Evolutionary conservation across 2,797 vertebrate genomes (phyloP).

Genomic region (Columba guinea): DNA sequence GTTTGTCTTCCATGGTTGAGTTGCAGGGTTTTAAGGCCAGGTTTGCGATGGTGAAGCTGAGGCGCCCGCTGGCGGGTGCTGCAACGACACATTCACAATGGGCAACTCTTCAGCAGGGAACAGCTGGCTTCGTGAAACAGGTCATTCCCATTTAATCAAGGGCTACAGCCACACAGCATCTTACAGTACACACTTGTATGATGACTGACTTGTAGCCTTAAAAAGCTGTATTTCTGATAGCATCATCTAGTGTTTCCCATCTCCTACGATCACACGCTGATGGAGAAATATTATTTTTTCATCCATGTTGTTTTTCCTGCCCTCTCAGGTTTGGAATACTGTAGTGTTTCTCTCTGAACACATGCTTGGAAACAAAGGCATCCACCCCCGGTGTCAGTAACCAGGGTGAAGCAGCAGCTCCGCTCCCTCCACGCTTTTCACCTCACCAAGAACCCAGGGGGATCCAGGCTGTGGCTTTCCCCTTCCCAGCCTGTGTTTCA

Average conservation of each 20-base stretch:
- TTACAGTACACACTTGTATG: neutral
- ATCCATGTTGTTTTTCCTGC: accelerated
- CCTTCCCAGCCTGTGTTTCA: neutral
- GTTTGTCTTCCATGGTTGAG: neutral
- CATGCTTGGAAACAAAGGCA: neutral
- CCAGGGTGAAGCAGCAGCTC: neutral
- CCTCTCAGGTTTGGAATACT: neutral
- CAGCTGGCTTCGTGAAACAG: neutral
- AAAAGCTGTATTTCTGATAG: neutral
- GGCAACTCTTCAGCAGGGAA: constrained; percentile 6
- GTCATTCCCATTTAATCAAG: neutral
- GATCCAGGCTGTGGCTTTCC: neutral
- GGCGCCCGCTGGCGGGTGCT: neutral
- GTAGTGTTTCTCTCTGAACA: neutral
- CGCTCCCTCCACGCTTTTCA: neutral
- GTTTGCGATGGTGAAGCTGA: constrained; percentile 29
- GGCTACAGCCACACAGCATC: neutral
- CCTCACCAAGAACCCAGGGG: neutral
- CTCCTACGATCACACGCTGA: neutral
- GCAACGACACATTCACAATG: constrained; percentile 21
- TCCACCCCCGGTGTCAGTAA: neutral
- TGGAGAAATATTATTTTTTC: neutral
- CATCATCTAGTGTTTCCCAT: neutral
- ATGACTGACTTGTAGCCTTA: neutral
- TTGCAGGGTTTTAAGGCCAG: constrained; percentile 45